phyloP scores from a whole-genome alignment of 2,797 vertebrate species.

The Leptoclinus maculatus region DNA sequence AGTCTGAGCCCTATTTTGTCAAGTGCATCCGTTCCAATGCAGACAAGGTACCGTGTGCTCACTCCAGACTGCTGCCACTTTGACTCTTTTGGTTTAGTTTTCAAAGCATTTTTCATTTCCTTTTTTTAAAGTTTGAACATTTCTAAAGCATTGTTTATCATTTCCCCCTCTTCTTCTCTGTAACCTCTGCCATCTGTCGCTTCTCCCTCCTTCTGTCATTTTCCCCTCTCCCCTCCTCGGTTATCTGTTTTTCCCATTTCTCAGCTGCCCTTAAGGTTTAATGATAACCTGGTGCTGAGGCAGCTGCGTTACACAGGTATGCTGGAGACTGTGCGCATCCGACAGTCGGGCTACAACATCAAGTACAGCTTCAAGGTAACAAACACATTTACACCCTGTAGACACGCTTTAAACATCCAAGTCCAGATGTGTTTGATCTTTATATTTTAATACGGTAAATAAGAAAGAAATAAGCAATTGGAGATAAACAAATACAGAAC shows the following conservation, averaged over 20 bases:
- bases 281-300: slow-evolving; percentile 92
- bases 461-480: background rate
- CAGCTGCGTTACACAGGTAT: slow-evolving; percentile 99
- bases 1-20: slow-evolving; percentile 98
- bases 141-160: slow-evolving; percentile 46
- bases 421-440: background rate
- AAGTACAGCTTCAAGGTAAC: slow-evolving; percentile 96
- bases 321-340: slow-evolving; percentile 98
- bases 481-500: background rate
- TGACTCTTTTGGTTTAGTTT: slow-evolving; percentile 41
- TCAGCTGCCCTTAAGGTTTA: slow-evolving; percentile 94
- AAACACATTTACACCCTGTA: background rate
- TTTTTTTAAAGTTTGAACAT: slow-evolving; percentile 49
- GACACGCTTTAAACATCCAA: background rate
- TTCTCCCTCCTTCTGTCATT: slow-evolving; percentile 9
- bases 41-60: slow-evolving; percentile 89
- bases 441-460: background rate
- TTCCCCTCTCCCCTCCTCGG: background rate
- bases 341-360: slow-evolving; percentile 96
- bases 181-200: slow-evolving; percentile 15
- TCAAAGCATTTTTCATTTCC: slow-evolving; percentile 56
- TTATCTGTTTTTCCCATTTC: background rate
- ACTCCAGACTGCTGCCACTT: slow-evolving; percentile 1
- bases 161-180: slow-evolving; percentile 23
- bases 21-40: slow-evolving; percentile 99